Percentiles rank a stretch among this genome's conserved stretches.
phyloP scores from a whole-genome alignment of 2,888 invertebrate species.

The Aplocera efformata region DNA sequence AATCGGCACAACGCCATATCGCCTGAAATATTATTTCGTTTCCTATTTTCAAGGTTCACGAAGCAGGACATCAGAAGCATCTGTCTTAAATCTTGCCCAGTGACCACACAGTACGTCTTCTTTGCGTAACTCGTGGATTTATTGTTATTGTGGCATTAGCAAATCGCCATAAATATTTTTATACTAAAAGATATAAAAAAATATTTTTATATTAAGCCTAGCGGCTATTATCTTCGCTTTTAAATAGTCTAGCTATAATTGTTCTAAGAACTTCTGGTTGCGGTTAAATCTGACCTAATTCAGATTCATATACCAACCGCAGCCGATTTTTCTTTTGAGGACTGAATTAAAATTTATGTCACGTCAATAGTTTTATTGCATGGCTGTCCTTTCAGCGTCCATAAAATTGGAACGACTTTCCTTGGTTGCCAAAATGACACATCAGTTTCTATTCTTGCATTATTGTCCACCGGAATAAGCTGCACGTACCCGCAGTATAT shows the following conservation, averaged over 20 bases:
- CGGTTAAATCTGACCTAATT: constrained; percentile 30
- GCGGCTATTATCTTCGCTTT: constrained; percentile 16
- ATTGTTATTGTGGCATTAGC: constrained; percentile 11
- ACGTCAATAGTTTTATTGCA: constrained; percentile 31
- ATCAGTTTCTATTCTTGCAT: constrained; percentile 27
- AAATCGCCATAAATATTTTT: constrained; percentile 17
- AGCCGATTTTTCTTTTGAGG: constrained; percentile 17
- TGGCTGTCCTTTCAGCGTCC: constrained; percentile 25
- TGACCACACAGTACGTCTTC: constrained; percentile 17
- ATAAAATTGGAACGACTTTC: constrained; percentile 30
- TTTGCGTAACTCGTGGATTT: constrained; percentile 22
- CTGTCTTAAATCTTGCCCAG: constrained; percentile 34
- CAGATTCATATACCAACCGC: constrained; percentile 18
- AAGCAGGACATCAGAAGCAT: constrained; percentile 37
- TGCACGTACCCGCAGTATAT: neutral
- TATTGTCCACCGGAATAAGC: constrained; percentile 16
- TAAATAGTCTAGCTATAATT: constrained; percentile 20
- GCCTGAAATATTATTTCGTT: neutral
- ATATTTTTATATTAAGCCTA: constrained; percentile 7
- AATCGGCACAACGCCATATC: constrained; percentile 27
- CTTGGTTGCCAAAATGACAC: constrained; percentile 32
- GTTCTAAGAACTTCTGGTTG: constrained; percentile 29
- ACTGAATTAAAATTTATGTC: constrained; percentile 13
- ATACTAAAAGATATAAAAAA: constrained; percentile 12
- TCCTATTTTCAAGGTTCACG: neutral